Conservation (phyloP, 2,113 vertebrate species). For the Elephas maximus region DNA sequence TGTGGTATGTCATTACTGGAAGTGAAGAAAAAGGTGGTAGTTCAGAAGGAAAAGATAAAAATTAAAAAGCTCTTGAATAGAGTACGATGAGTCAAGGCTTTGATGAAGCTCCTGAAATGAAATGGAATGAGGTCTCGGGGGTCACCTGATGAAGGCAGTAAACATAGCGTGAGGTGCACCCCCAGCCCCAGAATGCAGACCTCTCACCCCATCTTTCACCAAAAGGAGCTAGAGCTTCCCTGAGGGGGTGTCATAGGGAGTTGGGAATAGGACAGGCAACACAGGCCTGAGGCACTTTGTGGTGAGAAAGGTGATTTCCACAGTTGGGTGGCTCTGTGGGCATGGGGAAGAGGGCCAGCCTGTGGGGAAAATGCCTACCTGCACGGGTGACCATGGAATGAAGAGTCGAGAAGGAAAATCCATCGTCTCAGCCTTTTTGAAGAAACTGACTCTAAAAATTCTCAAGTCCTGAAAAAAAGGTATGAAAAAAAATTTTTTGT, state of each 20-base stretch:
- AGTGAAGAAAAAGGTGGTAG: background rate
- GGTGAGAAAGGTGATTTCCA: background rate
- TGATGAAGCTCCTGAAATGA: background rate
- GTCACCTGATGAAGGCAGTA: background rate
- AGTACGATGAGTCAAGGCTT: background rate
- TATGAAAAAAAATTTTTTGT: background rate
- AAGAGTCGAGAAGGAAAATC: background rate
- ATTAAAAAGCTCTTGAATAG: background rate
- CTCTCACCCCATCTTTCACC: background rate
- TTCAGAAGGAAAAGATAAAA: background rate
- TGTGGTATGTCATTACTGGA: background rate
- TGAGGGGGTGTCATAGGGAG: background rate
- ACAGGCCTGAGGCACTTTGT: background rate
- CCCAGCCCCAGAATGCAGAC: background rate
- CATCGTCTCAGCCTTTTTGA: background rate
- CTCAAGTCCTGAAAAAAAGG: background rate
- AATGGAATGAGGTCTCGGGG: background rate
- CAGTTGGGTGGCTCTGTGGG: background rate
- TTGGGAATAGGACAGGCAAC: background rate
- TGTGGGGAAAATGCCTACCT: background rate
- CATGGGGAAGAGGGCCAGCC: background rate
- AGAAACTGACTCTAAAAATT: background rate
- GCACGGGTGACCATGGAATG: background rate
- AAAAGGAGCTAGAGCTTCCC: background rate
- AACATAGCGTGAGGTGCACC: background rate